Evolutionary conservation across 2,797 vertebrate genomes (phyloP).

Genomic region (Brachyrhaphis roseni): DNA sequence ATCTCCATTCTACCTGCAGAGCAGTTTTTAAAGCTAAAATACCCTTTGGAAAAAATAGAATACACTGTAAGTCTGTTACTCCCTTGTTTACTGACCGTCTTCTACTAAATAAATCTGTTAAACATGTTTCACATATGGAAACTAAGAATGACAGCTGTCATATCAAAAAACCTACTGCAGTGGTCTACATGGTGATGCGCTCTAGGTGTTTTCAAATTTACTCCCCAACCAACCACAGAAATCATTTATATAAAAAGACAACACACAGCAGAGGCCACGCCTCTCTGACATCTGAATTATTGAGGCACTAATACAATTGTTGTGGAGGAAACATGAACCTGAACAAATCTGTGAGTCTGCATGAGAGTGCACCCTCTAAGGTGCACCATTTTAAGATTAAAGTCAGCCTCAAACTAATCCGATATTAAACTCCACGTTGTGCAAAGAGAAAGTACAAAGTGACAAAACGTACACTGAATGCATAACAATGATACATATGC

Average conservation of each 20-base stretch:
- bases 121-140: neutral
- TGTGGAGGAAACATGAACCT: neutral
- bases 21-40: neutral
- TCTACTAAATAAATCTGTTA: neutral
- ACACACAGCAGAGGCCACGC: neutral
- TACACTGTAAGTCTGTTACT: neutral
- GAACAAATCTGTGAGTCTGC: neutral
- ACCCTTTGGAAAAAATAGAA: neutral
- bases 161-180: neutral
- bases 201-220: neutral
- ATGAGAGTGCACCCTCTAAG: neutral
- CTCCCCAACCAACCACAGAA: neutral
- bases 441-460: slow-evolving; percentile 8
- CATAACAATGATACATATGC: neutral
- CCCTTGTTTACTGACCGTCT: neutral
- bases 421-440: neutral
- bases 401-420: neutral
- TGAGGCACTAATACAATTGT: slow-evolving; percentile 39
- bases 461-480: neutral
- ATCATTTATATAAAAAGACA: neutral
- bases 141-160: neutral
- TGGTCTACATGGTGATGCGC: neutral
- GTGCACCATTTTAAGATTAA: neutral
- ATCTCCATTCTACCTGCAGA: neutral
- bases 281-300: slow-evolving; percentile 9